These are phyloP conservation scores for Rhagoletis pomonella DNA, from an alignment of 1,140 invertebrate species.

Conservation along the genomic window DNA sequence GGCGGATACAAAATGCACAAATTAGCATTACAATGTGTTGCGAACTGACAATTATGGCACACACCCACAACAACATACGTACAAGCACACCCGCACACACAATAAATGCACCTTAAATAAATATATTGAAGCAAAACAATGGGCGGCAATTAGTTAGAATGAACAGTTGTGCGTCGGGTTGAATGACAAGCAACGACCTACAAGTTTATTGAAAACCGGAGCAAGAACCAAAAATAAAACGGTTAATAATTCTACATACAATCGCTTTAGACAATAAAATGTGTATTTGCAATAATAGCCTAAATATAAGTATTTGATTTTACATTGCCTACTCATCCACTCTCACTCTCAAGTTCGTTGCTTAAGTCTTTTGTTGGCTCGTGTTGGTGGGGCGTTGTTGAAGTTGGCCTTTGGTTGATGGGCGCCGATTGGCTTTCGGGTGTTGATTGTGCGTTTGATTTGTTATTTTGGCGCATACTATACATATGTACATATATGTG, in stretches of 20 bases:
- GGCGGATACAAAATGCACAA: conserved; percentile 36
- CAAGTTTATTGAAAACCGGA: background rate
- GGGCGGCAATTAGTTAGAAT: conserved; percentile 44
- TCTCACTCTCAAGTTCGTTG: conserved; percentile 24
- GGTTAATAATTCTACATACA: background rate
- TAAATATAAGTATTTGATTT: background rate
- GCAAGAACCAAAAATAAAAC: background rate
- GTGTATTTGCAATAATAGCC: conserved; percentile 20
- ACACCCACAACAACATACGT: background rate
- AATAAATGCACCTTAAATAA: background rate
- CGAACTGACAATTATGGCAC: background rate
- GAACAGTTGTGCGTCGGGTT: conserved; percentile 18
- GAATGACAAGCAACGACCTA: conserved; percentile 25
- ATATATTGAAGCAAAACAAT: background rate
- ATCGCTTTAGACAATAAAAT: background rate
- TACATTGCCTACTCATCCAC: background rate
- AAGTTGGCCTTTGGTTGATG: background rate
- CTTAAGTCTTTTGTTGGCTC: conserved; percentile 44
- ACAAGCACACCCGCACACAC: background rate
- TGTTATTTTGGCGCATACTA: conserved; percentile 1
- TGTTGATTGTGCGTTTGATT: conserved; percentile 3
- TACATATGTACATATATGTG: background rate
- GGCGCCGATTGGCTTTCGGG: background rate
- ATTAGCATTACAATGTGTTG: background rate
- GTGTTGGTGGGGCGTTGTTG: conserved; percentile 38